These are phyloP conservation scores for Caenorhabditis sp. DNA, from an alignment of 2,888 invertebrate genomes.

Conservation along the genomic window DNA sequence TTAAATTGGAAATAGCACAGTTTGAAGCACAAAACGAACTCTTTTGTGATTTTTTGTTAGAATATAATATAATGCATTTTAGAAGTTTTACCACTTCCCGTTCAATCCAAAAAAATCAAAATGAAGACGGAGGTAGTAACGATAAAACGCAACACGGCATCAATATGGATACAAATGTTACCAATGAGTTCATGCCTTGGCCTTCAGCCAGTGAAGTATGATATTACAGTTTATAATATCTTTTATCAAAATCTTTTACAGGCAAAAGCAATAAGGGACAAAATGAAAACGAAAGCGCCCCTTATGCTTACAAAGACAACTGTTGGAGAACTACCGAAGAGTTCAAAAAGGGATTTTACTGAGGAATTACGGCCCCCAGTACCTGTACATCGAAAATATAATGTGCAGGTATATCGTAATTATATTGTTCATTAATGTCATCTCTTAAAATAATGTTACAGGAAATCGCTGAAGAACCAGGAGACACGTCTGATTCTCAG, in stretches of 20 bases:
- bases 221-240: too few species aligned
- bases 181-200: slow-evolving; percentile 76
- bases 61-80: too few species aligned
- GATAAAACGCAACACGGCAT: background rate
- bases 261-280: slow-evolving; percentile 60
- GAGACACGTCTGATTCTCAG: slow-evolving; percentile 10
- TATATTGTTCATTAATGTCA: background rate
- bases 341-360: background rate
- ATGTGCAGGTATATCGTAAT: slow-evolving; percentile 25
- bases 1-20: slow-evolving; percentile 1
- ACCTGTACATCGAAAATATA: slow-evolving; percentile 55
- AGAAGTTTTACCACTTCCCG: too few species aligned
- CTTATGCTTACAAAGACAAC: slow-evolving; percentile 29
- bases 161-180: background rate
- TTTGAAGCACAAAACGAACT: too few species aligned
- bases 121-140: too few species aligned
- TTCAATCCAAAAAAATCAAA: too few species aligned
- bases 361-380: slow-evolving; percentile 48
- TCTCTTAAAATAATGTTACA: background rate
- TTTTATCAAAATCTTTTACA: slow-evolving; percentile 14
- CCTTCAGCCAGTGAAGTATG: slow-evolving; percentile 75
- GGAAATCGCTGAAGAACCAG: slow-evolving; percentile 14
- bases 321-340: slow-evolving; percentile 35
- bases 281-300: slow-evolving; percentile 56
- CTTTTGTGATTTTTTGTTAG: too few species aligned